Evolutionary conservation across 2,888 invertebrate species (phyloP).

Genomic region (Suillia variegata): DNA sequence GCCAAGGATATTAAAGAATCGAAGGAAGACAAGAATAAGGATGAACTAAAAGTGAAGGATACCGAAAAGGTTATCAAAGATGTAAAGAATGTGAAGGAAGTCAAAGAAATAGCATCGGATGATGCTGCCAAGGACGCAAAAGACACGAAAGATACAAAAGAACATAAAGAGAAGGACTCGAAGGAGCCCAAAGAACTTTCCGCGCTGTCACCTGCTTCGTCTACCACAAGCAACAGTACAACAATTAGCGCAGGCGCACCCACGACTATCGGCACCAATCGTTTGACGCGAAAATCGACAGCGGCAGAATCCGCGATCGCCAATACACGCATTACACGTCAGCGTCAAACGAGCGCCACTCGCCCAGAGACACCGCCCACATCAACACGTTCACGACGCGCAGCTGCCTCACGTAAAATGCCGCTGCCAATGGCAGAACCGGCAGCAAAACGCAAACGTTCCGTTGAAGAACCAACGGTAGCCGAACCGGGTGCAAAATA

Average conservation of each 20-base stretch:
- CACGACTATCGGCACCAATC: conserved; percentile 33
- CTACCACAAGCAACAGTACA: conserved; percentile 27
- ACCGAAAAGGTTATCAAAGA: background rate
- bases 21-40: background rate
- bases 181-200: conserved; percentile 28
- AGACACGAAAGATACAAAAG: background rate
- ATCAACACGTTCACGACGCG: conserved; percentile 21
- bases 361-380: conserved; percentile 41
- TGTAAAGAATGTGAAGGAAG: conserved; percentile 34
- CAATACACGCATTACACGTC: conserved; percentile 54
- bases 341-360: conserved; percentile 36
- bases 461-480: conserved; percentile 36
- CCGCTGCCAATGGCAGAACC: conserved; percentile 33
- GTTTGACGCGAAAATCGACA: conserved; percentile 55
- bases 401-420: conserved; percentile 30
- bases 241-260: conserved; percentile 19
- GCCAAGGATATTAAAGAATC: background rate
- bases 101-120: conserved; percentile 32
- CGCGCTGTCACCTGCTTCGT: conserved; percentile 14
- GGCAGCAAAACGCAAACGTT: conserved; percentile 47
- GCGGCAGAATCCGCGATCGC: conserved; percentile 47
- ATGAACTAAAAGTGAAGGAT: background rate
- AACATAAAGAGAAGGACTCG: conserved; percentile 30
- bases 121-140: conserved; percentile 31
- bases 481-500: conserved; percentile 42